A percentile compares a stretch with the other conserved stretches of the same genome.
Evolutionary conservation across 2,797 vertebrate species (phyloP).

Genomic region (Phoeniculus purpureus): DNA sequence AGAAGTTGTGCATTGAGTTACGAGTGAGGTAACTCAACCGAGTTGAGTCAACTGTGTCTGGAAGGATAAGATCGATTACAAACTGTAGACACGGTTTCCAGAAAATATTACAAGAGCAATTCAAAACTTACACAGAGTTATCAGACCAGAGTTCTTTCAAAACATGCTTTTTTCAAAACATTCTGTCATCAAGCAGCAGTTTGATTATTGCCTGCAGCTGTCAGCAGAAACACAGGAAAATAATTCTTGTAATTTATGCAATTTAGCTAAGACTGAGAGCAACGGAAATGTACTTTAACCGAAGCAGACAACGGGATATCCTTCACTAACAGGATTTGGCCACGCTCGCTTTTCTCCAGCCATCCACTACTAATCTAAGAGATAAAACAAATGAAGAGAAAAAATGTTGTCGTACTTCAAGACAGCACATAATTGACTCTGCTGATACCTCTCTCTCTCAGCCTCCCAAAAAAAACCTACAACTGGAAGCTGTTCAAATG

Average conservation of each 20-base stretch:
- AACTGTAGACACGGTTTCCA: background rate
- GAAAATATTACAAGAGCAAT: background rate
- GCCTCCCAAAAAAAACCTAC: background rate
- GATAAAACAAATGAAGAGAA: background rate
- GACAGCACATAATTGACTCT: background rate
- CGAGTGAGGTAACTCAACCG: background rate
- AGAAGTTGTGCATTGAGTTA: background rate
- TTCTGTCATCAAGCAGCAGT: background rate
- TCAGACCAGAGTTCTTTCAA: background rate
- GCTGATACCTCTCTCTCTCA: background rate
- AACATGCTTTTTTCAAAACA: fast-evolving
- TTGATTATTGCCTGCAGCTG: background rate
- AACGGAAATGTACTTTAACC: background rate
- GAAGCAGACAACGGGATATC: background rate
- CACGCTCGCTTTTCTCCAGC: background rate
- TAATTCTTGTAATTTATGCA: background rate
- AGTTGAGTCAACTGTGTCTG: background rate
- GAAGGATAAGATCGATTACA: background rate
- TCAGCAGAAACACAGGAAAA: background rate
- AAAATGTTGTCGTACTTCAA: background rate
- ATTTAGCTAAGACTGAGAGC: background rate
- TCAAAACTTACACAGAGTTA: background rate
- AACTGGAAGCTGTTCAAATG: background rate
- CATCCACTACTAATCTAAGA: background rate
- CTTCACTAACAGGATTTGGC: background rate